A percentile compares a stretch with the other conserved stretches of the same genome.
Evolutionary conservation across 2,113 vertebrate species (phyloP).

Genomic region (Ancistrus triradiatus): DNA sequence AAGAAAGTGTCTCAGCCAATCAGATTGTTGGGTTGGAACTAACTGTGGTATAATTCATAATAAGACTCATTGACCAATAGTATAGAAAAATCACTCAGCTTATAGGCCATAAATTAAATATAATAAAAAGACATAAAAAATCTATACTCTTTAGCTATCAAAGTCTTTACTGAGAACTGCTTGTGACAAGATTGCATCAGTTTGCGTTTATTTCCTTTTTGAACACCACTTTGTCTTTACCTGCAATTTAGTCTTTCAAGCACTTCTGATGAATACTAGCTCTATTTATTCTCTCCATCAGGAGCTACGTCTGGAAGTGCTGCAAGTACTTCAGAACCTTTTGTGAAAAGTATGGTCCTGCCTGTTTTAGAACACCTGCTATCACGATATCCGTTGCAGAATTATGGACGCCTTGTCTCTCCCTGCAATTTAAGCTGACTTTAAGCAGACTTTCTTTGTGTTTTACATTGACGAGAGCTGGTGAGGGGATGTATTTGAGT

Average conservation of each 20-base stretch:
- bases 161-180: not conserved
- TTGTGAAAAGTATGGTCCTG: conserved; percentile 7
- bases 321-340: not conserved
- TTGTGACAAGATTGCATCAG: conserved; percentile 7
- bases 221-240: conserved; percentile 16
- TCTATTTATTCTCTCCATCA: conserved; percentile 14
- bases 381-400: not conserved
- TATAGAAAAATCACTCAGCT: not conserved
- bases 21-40: too few relatives aligned
- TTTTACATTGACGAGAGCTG: not conserved
- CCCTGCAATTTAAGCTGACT: conserved; percentile 8
- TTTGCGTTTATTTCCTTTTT: conserved; percentile 16
- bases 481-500: not conserved
- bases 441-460: not conserved
- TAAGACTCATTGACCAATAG: too few relatives aligned
- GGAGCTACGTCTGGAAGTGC: conserved; percentile 9
- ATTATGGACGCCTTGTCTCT: not conserved
- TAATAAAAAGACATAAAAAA: not conserved
- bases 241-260: conserved; percentile 28
- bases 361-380: not conserved
- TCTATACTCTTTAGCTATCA: conserved; percentile 1
- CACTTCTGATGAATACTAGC: conserved; percentile 14
- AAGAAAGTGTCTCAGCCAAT: too few relatives aligned
- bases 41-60: not conserved
- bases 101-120: conserved; percentile 8